Conservation (phyloP, 2,113 vertebrate species). For the Cervus canadensis region DNA sequence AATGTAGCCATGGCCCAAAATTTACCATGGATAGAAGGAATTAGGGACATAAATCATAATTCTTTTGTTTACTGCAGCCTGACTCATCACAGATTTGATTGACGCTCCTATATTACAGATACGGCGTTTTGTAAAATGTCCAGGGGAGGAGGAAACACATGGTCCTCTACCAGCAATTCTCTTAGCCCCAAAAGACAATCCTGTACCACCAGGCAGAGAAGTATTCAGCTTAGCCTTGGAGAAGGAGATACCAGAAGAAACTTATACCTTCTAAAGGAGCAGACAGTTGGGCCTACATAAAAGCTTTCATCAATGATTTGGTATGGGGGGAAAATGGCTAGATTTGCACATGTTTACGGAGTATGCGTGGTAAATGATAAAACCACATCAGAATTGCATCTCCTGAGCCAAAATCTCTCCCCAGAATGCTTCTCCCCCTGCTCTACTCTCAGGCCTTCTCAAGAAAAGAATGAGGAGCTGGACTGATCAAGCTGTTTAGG, state of each 20-base stretch:
- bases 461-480: background rate
- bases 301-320: background rate
- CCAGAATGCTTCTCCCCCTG: background rate
- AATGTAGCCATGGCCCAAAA: background rate
- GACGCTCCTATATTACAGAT: background rate
- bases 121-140: background rate
- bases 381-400: background rate
- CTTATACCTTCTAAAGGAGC: background rate
- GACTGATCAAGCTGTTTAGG: background rate
- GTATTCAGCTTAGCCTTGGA: background rate
- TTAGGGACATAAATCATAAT: constrained; percentile 1
- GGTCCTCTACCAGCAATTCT: background rate
- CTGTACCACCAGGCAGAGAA: background rate
- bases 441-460: background rate
- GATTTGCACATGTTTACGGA: background rate
- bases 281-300: background rate
- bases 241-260: background rate
- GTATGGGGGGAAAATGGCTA: background rate
- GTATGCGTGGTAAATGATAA: background rate
- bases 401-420: background rate
- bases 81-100: constrained; percentile 20
- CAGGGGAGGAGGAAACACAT: background rate
- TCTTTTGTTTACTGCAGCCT: constrained; percentile 43
- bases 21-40: constrained; percentile 44
- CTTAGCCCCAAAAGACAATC: background rate